Conservation (phyloP, 1,140 invertebrate genomes). For the Drosophila lacertosa region DNA sequence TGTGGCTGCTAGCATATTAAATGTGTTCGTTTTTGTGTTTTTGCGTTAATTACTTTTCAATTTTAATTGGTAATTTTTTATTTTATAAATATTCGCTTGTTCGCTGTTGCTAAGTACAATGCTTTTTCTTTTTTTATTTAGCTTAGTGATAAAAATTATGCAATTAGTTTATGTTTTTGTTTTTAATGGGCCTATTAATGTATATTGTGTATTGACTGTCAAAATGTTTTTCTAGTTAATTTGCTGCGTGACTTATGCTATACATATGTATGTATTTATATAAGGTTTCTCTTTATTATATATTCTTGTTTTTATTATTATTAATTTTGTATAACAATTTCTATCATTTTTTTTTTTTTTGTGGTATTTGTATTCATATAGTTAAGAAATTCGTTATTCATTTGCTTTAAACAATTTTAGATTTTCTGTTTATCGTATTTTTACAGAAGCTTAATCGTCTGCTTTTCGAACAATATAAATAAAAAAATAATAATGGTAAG, state of each 20-base stretch:
- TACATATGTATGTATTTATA: slow-evolving; percentile 36
- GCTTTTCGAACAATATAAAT: slow-evolving; percentile 4
- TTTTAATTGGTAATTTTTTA: slow-evolving; percentile 46
- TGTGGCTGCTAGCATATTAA: slow-evolving; percentile 34
- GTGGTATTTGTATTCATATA: slow-evolving; percentile 34
- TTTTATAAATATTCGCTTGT: slow-evolving; percentile 35
- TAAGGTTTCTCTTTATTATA: not conserved
- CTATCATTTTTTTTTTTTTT: slow-evolving; percentile 48
- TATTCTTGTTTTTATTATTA: slow-evolving; percentile 14
- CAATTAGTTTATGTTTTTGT: slow-evolving; percentile 1
- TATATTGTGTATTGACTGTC: slow-evolving; percentile 48
- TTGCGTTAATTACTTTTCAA: slow-evolving; percentile 35
- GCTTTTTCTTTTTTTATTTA: slow-evolving; percentile 30
- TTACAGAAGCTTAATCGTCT: slow-evolving; percentile 51
- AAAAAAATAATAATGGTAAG: slow-evolving; percentile 17
- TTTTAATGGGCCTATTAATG: slow-evolving; percentile 20
- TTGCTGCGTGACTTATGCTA: slow-evolving; percentile 39
- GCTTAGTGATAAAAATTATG: slow-evolving; percentile 41
- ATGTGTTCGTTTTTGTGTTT: slow-evolving; percentile 31
- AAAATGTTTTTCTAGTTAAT: slow-evolving; percentile 48
- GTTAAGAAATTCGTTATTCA: slow-evolving; percentile 69
- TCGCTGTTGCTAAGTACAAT: slow-evolving; percentile 51
- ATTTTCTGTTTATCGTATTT: slow-evolving; percentile 18
- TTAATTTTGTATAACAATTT: slow-evolving; percentile 53
- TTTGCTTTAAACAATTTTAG: slow-evolving; percentile 57